A percentile compares a stretch with the other conserved stretches of the same genome.
phyloP scores from a whole-genome alignment of 2,888 invertebrate genomes.

The Cryptocephalus moraei region DNA sequence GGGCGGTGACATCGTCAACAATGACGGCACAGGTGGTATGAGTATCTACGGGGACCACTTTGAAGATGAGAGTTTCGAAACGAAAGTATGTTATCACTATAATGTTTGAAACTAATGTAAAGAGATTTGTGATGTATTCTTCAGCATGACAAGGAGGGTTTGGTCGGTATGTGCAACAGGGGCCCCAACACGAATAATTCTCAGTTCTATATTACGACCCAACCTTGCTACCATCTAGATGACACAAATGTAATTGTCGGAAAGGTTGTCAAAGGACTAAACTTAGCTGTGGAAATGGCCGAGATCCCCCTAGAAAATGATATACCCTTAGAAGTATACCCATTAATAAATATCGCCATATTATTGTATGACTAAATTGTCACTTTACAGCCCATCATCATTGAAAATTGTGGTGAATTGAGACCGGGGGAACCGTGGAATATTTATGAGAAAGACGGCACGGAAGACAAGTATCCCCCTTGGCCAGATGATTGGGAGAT shows the following conservation, averaged over 20 bases:
- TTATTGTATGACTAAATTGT: too few relatives aligned
- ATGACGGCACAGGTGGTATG: conserved; percentile 83
- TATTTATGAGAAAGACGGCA: conserved; percentile 57
- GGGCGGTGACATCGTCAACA: conserved; percentile 68
- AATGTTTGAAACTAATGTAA: conserved; percentile 4
- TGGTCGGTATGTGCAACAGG: conserved; percentile 71
- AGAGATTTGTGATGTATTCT: conserved; percentile 8
- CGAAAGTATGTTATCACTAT: conserved; percentile 10
- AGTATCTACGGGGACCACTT: conserved; percentile 83
- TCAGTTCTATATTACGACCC: conserved; percentile 86
- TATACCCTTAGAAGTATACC: conserved; percentile 46
- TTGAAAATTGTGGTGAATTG: conserved; percentile 67
- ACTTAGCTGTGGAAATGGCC: conserved; percentile 62
- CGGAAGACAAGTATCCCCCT: conserved; percentile 61
- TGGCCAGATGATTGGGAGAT: conserved; percentile 65
- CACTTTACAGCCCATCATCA: conserved; percentile 48
- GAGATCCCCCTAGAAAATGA: conserved; percentile 48
- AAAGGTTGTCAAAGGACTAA: conserved; percentile 64
- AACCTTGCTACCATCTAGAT: conserved; percentile 66
- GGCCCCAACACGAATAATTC: conserved; percentile 84
- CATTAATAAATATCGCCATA: too few relatives aligned
- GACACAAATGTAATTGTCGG: conserved; percentile 77
- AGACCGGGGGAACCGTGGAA: conserved; percentile 51
- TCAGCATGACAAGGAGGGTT: conserved; percentile 51
- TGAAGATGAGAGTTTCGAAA: conserved; percentile 67